Percentiles rank a stretch among this genome's conserved stretches.
Conservation (phyloP, 2,113 vertebrate genomes). For the Mus spicilegus region DNA sequence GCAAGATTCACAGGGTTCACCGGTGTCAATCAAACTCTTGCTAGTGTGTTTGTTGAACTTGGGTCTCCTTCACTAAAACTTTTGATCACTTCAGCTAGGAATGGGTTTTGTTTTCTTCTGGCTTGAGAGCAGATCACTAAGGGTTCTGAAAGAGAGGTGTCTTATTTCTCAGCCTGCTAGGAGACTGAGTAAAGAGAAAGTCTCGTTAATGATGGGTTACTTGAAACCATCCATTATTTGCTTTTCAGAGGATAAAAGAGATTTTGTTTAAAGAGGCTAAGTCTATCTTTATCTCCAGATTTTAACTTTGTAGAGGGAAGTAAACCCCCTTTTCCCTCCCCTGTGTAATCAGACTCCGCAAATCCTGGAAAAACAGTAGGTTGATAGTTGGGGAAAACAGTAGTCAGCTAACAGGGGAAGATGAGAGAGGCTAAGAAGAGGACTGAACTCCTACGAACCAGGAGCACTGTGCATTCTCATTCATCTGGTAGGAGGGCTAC, state of each 20-base stretch:
- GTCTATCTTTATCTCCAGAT: conserved; percentile 36
- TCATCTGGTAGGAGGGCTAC: neutral
- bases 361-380: conserved; percentile 29
- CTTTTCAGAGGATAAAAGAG: conserved; percentile 13
- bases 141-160: conserved; percentile 33
- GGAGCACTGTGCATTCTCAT: neutral
- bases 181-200: conserved; percentile 46
- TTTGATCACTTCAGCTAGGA: neutral
- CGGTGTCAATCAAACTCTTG: neutral
- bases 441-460: neutral
- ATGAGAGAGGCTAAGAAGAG: neutral
- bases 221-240: conserved; percentile 35
- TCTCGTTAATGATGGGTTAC: conserved; percentile 18
- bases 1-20: neutral
- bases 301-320: neutral
- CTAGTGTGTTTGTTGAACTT: neutral
- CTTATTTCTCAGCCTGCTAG: conserved; percentile 8
- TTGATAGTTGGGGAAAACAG: neutral
- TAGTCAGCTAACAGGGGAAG: neutral
- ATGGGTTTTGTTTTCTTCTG: conserved; percentile 41
- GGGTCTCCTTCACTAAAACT: neutral
- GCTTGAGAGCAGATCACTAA: neutral
- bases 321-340: neutral
- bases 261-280: neutral
- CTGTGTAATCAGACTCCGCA: neutral